Evolutionary conservation across 2,797 vertebrate genomes (phyloP), one percentile per base, ranked within the genome.

Genomic region (Podarcis lilfordi): DNA sequence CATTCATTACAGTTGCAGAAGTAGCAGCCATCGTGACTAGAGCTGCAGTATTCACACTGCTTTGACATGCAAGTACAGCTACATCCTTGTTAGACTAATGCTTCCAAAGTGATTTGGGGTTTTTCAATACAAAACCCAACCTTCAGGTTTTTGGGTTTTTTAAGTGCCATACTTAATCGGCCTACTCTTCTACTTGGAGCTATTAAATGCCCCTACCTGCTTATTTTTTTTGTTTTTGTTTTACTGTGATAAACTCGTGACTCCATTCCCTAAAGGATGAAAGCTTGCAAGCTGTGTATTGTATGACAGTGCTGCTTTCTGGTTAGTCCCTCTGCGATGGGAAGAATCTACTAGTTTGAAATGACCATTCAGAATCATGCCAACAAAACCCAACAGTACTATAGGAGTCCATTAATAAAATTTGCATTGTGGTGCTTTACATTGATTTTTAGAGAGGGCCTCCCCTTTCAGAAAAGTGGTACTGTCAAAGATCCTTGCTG

Each of bases 401-500:
- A 94, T 94, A 94, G 86, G 94, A 96, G 94, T 89, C 92, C 88
- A 6, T 87, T 82, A 92, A 35, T 86, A 29, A 15, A 1, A 21
- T 68, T 92, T 93, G 92, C 40, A 88, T 92, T 92, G 32, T 95
- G 95, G 91, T 95, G 95, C 95, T 95, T 92, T 93, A 87, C 87
- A 59, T 94, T 91, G 92, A 90, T 93, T 91, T 89, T 92, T 92
- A 94, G 91, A 93, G 91, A 94, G 92, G 32, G 94, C 95, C 95
- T 95, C 29, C 92, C 92, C 2, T 87, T 27, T 82, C 89, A 35
- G 8, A 93, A 94, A 80, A 45, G 91, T 91, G 91, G 93, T 88
- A 89, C 93, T 81, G 84, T 81, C 86, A 93, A 94, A 93, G 94
- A 96, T 89, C 88, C 88, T 95, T 92, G 94, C 94, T 94, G 94